Conservation (phyloP, 2,113 vertebrate species). For the Proterorhinus semilunaris region DNA sequence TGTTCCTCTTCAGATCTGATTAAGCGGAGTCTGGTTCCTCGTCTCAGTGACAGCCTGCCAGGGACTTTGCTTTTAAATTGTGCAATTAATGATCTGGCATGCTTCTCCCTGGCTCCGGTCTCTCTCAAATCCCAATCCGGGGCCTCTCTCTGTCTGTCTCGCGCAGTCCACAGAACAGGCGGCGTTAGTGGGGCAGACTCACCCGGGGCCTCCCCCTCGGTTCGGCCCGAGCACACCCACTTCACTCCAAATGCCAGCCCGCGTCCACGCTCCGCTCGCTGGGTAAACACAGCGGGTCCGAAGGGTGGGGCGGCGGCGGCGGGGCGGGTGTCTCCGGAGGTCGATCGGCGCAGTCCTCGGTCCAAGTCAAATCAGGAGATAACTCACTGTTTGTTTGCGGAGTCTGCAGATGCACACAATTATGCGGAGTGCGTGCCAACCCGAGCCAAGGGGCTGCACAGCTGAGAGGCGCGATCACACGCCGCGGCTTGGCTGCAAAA, state of each 20-base stretch:
- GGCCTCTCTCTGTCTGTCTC: slow-evolving; percentile 51
- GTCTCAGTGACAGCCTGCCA: slow-evolving; percentile 71
- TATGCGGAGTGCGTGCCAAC: slow-evolving; percentile 25
- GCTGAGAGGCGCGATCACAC: background rate
- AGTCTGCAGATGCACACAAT: slow-evolving; percentile 36
- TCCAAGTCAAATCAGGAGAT: slow-evolving; percentile 47
- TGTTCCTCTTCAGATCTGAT: slow-evolving; percentile 59
- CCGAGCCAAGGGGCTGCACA: slow-evolving; percentile 37
- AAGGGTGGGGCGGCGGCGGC: background rate
- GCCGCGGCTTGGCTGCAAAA: background rate
- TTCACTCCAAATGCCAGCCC: slow-evolving; percentile 59
- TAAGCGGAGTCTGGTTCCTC: slow-evolving; percentile 65
- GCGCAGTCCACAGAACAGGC: slow-evolving; percentile 56
- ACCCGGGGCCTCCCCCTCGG: slow-evolving; percentile 56
- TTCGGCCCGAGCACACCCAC: slow-evolving; percentile 59
- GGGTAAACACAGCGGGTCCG: slow-evolving; percentile 58
- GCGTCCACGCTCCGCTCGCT: slow-evolving; percentile 52
- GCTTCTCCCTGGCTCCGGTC: slow-evolving; percentile 63
- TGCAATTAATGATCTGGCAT: slow-evolving; percentile 75
- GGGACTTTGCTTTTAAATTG: slow-evolving; percentile 75
- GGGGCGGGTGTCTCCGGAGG: slow-evolving; percentile 31
- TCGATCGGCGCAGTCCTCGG: slow-evolving; percentile 49
- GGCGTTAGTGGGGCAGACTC: slow-evolving; percentile 69
- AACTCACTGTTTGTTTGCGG: slow-evolving; percentile 45
- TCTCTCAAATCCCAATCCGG: slow-evolving; percentile 66